Conservation (phyloP, 2,113 vertebrate genomes). For the Lophotis ruficrista region DNA sequence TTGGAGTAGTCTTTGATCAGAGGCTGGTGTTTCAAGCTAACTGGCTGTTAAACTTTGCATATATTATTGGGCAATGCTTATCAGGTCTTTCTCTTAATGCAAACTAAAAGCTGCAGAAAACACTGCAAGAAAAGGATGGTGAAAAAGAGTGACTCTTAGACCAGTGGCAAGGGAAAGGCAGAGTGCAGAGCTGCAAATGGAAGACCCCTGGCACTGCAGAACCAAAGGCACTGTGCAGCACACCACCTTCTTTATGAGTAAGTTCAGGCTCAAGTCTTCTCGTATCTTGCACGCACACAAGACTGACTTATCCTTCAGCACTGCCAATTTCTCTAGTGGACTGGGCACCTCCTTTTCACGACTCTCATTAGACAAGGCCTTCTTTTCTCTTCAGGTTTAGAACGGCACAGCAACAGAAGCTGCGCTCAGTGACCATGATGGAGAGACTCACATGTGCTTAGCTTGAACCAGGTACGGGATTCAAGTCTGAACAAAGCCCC, state of each 20-base stretch:
- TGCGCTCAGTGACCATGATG: not conserved
- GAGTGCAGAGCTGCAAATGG: not conserved
- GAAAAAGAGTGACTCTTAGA: not conserved
- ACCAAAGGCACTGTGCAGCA: not conserved
- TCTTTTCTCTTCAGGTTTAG: not conserved
- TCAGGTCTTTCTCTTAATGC: not conserved
- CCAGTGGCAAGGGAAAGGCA: not conserved
- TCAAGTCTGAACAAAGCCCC: not conserved
- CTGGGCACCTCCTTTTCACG: not conserved
- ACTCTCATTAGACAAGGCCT: not conserved
- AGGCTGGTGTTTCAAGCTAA: not conserved
- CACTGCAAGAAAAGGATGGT: not conserved
- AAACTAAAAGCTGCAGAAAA: not conserved
- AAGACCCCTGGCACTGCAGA: not conserved
- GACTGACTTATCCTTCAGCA: not conserved
- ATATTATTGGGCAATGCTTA: accelerated
- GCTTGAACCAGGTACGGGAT: not conserved
- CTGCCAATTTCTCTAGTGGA: not conserved
- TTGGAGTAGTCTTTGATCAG: not conserved
- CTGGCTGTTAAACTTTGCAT: not conserved
- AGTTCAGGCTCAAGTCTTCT: not conserved
- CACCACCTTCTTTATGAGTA: not conserved
- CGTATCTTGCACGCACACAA: accelerated
- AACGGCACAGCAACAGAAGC: not conserved
- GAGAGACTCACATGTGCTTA: not conserved